phyloP scores from a whole-genome alignment of 2,797 vertebrate genomes.

The Discoglossus pictus region DNA sequence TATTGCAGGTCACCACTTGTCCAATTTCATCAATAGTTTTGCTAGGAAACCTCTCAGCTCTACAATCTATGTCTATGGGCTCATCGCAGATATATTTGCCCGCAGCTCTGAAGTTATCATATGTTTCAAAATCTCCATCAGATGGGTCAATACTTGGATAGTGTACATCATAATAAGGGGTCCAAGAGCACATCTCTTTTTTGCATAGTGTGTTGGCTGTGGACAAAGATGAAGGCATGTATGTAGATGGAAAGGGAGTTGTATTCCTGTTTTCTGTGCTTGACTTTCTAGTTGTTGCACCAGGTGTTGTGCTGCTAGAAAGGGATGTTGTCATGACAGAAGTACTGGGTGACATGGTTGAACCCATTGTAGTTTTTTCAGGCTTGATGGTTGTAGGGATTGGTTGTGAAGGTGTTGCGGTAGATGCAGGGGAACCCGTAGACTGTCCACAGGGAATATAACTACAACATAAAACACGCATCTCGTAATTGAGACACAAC shows the following conservation, averaged over 20 bases:
- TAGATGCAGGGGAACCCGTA: fast-evolving
- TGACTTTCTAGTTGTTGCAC: neutral
- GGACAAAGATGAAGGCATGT: neutral
- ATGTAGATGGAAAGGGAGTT: neutral
- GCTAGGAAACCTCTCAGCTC: conserved; percentile 62
- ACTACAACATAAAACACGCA: conserved; percentile 66
- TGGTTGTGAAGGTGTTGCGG: neutral
- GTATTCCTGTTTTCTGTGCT: neutral
- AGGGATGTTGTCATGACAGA: neutral
- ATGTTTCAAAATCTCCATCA: conserved; percentile 71
- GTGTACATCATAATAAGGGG: conserved; percentile 63
- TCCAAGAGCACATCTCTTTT: conserved; percentile 62
- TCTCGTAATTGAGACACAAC: conserved; percentile 65
- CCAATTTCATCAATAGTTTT: conserved; percentile 53
- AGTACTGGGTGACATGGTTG: conserved; percentile 5
- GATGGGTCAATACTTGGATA: conserved; percentile 54
- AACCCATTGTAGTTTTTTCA: neutral
- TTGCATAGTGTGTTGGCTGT: conserved; percentile 9
- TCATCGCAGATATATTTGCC: conserved; percentile 61
- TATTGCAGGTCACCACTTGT: conserved; percentile 60
- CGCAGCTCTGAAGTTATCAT: conserved; percentile 48
- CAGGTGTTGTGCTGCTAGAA: neutral
- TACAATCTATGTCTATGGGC: conserved; percentile 62
- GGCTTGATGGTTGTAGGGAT: neutral
- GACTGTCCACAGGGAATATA: conserved; percentile 54